Evolutionary conservation across 2,113 vertebrate genomes (phyloP), one percentile per base, ranked within the genome.

Genomic region (Alexandromys fortis): DNA sequence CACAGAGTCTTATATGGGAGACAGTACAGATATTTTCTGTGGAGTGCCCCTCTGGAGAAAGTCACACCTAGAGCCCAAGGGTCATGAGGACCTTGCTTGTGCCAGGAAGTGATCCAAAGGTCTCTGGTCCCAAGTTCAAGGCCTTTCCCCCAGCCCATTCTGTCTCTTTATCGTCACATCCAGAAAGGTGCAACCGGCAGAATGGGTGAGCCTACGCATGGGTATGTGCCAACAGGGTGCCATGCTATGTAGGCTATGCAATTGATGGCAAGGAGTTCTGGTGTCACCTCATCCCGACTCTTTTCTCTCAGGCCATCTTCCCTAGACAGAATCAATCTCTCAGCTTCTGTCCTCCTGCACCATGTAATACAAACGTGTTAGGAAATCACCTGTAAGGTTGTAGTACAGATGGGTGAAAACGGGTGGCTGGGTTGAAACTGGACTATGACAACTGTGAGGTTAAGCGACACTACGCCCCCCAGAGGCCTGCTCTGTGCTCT

Each of bases 361-460:
- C 45, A 14, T 94, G 88, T 88, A 78, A 96, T 97, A 96, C 88
- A 86, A 75, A 96, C 92, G 93, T 92, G 85, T 52, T 88, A 75
- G 52, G 88, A 93, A 97, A 93, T 97, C 76, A 95, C 79, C 61
- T 97, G 58, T 4, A 91, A 75, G 95, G 89, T 58, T 92, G 68
- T 82, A 68, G 85, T 78, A 92, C 76, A 92, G 90, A 95, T 91
- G 81, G 86, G 21, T 92, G 4, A 88, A 95, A 93, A 90, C 75
- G 45, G 70, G 35, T 90, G 42, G 63, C 86, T 88, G 67, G 76
- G 76, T 49, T 78, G 88, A 92, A 35, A 75, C 76, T 17, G 90
- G 85, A 86, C 68, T 83, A 90, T 86, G 86, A 97, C 94, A 95
- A 97, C 90, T 96, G 52, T 16, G 81, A 94, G 95, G 92, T 91